Base-by-base conservation (phyloP, 2,888 invertebrate species). In the Lasiommata megera region DNA sequence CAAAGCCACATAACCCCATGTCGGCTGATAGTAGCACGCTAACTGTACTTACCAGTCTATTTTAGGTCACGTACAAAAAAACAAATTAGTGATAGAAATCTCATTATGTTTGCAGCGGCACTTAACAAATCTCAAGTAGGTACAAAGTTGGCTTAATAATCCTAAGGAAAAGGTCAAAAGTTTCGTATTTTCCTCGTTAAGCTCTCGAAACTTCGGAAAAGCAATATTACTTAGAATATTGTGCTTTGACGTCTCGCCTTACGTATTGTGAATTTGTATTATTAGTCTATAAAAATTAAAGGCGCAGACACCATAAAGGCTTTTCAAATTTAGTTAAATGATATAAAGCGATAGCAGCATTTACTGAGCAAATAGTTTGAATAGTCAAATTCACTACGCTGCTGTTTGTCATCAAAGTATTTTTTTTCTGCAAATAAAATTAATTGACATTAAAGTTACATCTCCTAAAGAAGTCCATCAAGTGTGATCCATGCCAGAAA, bases 131-230 rank as follows among this genome's bases (percentile, higher is more conserved):
- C 52, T 52, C 61, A 43, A 61, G 58, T 46, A 11, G 46, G 46
- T 55, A 61, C 41, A 55, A 58, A 58, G 61, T 61, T 58, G 58
- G 54, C 61, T 58, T 61, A 57, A 61, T 61, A 61, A 58, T 58
- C 58, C 58, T 66, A 64, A 71, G 74, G 73, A 69, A 72, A 74
- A 78, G 69, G 72, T 72, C 74, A 72, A 70, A 79, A 81, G 72
- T 79, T 81, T 74, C 72, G 75, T 75, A 72, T 61, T 79, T 79
- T 75, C 77, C 79, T 82, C 80, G 79, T 82, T 81, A 82, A 76
- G 76, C 76, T 68, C 44, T 67, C 58, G 66, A 68, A 70, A 73
- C 67, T 73, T 73, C 68, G 67, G 71, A 73, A 74, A 73, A 73
- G 73, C 76, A 71, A 77, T 75, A 76, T 71, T 55, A 58, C 67